phyloP scores from a whole-genome alignment of 1,140 invertebrate genomes.

The Melitaea cinxia region DNA sequence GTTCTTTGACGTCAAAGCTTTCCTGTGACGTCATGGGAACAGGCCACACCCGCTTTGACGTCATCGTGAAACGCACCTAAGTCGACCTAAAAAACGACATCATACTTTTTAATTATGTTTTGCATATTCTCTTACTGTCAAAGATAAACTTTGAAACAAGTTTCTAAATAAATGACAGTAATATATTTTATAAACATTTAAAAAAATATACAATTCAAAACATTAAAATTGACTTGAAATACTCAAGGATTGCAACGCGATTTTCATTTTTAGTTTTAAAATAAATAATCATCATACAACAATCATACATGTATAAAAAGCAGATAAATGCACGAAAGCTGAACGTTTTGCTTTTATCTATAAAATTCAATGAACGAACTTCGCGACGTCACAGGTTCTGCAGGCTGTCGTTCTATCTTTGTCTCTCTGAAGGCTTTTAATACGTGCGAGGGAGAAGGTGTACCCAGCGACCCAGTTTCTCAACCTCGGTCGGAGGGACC shows the following conservation, averaged over 20 bases:
- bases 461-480: slow-evolving; percentile 71
- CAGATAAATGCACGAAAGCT: slow-evolving; percentile 54
- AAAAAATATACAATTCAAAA: no score
- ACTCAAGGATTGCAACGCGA: no score
- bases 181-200: no score
- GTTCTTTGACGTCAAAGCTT: slow-evolving; percentile 73
- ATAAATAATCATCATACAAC: neutral
- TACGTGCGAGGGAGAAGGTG: slow-evolving; percentile 48
- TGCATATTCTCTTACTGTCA: neutral
- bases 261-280: neutral
- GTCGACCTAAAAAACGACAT: slow-evolving; percentile 1
- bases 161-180: no score
- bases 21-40: slow-evolving; percentile 74
- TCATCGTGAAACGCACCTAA: slow-evolving; percentile 48
- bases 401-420: slow-evolving; percentile 52
- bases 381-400: slow-evolving; percentile 68
- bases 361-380: slow-evolving; percentile 77
- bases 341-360: slow-evolving; percentile 53
- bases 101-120: no score
- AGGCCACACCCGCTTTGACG: slow-evolving; percentile 78
- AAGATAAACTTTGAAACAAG: no score
- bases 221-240: no score
- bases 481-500: slow-evolving; percentile 74
- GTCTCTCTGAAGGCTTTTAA: slow-evolving; percentile 27
- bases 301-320: slow-evolving; percentile 16